phyloP scores from a whole-genome alignment of 2,888 invertebrate genomes.

The Drosophila greeni region DNA sequence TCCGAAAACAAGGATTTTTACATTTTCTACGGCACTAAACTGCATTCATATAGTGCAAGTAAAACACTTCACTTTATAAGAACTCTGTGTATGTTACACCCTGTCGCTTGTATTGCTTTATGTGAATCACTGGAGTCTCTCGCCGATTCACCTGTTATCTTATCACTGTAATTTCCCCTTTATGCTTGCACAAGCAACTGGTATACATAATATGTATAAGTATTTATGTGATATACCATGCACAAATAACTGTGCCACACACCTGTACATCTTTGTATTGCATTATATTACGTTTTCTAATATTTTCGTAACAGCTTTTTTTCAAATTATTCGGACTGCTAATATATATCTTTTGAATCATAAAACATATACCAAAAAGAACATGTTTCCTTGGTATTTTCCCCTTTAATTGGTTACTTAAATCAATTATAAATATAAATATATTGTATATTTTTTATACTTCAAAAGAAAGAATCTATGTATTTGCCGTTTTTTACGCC shows the following conservation, averaged over 20 bases:
- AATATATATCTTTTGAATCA: not conserved
- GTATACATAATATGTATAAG: not conserved
- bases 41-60: not conserved
- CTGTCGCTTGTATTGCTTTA: slow-evolving; percentile 18
- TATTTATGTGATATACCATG: not conserved
- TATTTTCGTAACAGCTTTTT: not conserved
- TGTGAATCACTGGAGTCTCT: slow-evolving; percentile 38
- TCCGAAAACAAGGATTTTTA: slow-evolving; percentile 5
- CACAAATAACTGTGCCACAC: slow-evolving; percentile 2
- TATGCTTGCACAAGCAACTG: slow-evolving; percentile 34
- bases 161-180: slow-evolving; percentile 34
- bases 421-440: not conserved
- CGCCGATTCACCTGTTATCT: slow-evolving; percentile 38
- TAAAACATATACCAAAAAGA: not conserved
- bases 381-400: not conserved
- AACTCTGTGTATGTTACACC: slow-evolving; percentile 22
- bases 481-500: not conserved
- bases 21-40: not conserved
- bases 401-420: not conserved
- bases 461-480: not conserved
- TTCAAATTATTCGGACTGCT: not conserved
- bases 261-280: not conserved
- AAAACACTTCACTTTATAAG: slow-evolving; percentile 4
- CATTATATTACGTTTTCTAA: not conserved
- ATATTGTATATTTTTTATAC: not conserved